Evolutionary conservation across 2,797 vertebrate species (phyloP).

Genomic region (Gymnothorax javanicus): DNA sequence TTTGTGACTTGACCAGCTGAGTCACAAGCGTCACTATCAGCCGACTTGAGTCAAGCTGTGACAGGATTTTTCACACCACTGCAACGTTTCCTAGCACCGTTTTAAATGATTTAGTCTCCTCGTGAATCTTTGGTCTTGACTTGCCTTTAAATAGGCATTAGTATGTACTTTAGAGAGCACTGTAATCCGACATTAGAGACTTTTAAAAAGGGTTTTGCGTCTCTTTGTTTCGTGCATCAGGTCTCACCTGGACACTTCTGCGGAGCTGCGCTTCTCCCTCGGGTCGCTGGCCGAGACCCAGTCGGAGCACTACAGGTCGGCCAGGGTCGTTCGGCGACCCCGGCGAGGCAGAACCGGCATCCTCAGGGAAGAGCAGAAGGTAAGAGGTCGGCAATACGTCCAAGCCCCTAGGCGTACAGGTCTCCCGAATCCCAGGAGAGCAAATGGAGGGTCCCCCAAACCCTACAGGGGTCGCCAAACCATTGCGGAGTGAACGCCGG

Average conservation of each 20-base stretch:
- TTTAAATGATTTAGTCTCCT: no score
- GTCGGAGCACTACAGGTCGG: slow-evolving; percentile 89
- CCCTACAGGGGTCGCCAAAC: not conserved
- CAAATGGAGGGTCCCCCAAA: not conserved
- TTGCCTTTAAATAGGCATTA: no score
- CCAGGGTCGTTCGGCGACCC: slow-evolving; percentile 90
- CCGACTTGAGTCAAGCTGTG: no score
- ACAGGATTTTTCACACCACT: no score
- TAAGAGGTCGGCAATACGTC: slow-evolving; percentile 44
- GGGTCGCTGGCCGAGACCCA: slow-evolving; percentile 93
- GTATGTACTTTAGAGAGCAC: no score
- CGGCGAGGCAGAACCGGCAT: slow-evolving; percentile 88
- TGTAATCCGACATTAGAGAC: no score
- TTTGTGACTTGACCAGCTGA: no score
- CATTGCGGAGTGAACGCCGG: no score
- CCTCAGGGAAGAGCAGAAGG: slow-evolving; percentile 87
- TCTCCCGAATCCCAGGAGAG: not conserved
- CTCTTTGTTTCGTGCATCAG: slow-evolving; percentile 59
- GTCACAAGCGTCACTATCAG: no score
- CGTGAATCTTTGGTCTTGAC: no score
- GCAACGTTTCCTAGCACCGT: no score
- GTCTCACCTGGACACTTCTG: slow-evolving; percentile 89
- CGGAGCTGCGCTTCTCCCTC: slow-evolving; percentile 89
- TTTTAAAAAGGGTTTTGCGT: not conserved
- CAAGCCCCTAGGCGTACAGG: not conserved